Evolutionary conservation across 2,113 vertebrate genomes (phyloP).

Genomic region (Axis porcinus): DNA sequence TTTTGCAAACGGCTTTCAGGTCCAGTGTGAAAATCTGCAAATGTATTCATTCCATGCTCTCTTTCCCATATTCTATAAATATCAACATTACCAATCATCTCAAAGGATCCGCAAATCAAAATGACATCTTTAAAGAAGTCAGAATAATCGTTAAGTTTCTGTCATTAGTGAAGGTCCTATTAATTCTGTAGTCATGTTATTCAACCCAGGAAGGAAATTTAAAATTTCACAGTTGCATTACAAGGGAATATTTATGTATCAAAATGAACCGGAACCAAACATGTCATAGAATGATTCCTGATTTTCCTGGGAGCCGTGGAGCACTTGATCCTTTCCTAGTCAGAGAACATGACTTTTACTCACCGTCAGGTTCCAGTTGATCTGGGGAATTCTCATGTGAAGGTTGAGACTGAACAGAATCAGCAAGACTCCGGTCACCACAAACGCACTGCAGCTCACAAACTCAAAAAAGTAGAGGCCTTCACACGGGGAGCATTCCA

Average conservation of each 20-base stretch:
- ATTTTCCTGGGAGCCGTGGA: neutral
- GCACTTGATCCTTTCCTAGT: neutral
- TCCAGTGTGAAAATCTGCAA: neutral
- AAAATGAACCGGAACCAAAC: neutral
- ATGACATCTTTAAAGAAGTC: neutral
- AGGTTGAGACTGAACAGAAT: conserved; percentile 94
- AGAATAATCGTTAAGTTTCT: neutral
- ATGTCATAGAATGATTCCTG: neutral
- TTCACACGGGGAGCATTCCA: conserved; percentile 93
- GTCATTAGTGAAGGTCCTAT: neutral
- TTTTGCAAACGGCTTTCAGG: neutral
- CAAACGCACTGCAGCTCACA: conserved; percentile 95
- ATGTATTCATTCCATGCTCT: neutral
- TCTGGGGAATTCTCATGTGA: conserved; percentile 91
- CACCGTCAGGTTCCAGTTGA: conserved; percentile 98
- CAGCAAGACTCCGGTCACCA: conserved; percentile 93
- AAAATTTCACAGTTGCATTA: neutral
- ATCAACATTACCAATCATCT: neutral
- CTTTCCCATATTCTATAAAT: neutral
- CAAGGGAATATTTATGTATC: neutral
- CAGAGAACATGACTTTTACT: conserved; percentile 60
- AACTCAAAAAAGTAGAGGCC: conserved; percentile 99
- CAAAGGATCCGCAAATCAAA: neutral
- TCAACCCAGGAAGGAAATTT: neutral
- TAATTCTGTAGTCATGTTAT: neutral